Evolutionary conservation across 2,888 invertebrate genomes (phyloP).

Genomic region (Clitarchus hookeri): DNA sequence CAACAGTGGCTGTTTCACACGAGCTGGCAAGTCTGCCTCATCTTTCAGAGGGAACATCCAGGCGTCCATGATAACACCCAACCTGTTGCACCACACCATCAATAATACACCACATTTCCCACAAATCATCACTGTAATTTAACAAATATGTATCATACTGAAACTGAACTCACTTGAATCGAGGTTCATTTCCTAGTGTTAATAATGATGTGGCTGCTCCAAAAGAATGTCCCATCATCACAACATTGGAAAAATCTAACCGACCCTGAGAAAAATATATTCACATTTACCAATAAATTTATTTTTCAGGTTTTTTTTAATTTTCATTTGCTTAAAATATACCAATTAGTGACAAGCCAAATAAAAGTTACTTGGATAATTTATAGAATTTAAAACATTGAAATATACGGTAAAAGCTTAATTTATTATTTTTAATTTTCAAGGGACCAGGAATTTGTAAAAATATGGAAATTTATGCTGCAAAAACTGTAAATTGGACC

Average conservation of each 20-base stretch:
- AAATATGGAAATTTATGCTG: too few species aligned
- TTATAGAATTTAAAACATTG: too few species aligned
- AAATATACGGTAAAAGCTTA: too few species aligned
- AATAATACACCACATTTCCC: background rate
- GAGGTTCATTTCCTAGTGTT: slow-evolving; percentile 58
- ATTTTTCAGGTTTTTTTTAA: background rate
- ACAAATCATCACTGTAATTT: background rate
- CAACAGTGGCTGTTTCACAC: slow-evolving; percentile 58
- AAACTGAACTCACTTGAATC: slow-evolving; percentile 51
- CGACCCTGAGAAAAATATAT: slow-evolving; percentile 50
- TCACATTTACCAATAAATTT: background rate
- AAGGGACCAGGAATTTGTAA: too few species aligned
- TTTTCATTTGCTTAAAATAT: too few species aligned
- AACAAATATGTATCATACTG: background rate
- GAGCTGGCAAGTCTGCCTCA: slow-evolving; percentile 52
- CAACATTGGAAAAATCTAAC: slow-evolving; percentile 55
- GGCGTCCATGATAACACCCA: slow-evolving; percentile 61
- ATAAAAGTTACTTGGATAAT: too few species aligned
- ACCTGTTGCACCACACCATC: slow-evolving; percentile 50
- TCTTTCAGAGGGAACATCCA: slow-evolving; percentile 66
- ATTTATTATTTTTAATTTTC: too few species aligned
- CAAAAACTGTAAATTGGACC: too few species aligned
- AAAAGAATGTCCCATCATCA: slow-evolving; percentile 68
- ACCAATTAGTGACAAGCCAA: too few species aligned
- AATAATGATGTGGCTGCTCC: slow-evolving; percentile 66